Evolutionary conservation across 2,113 vertebrate species (phyloP), one percentile per base, ranked within the genome.

Genomic region (Marmota monax): DNA sequence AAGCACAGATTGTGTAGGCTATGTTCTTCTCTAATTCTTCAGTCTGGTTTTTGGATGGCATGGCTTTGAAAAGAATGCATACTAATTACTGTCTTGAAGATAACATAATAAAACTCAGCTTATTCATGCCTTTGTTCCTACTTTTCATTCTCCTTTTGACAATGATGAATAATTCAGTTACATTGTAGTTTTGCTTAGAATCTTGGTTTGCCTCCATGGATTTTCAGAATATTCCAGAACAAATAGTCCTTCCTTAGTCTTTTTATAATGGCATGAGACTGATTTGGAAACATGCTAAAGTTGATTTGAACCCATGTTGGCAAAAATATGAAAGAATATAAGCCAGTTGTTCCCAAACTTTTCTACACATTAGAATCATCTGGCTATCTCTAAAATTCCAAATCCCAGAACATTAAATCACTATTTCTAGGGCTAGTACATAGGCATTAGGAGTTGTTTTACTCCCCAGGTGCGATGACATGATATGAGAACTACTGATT

Each of bases 151-250:
- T 84, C n/a, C 73, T 95, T 85, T 89, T 58, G 85, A 94, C 70
- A 67, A 48, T 84, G 51, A 77, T 51, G 63, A 76, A 65, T 87
- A 88, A 85, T 94, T 84, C 32, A 84, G 10, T 77, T 92, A 72
- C 37, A 42, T 58, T 79, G 13, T 87, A 74, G 10, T 80, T 97
- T 92, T 84, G 58, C 72, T 92, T 77, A 18, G 48, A 14, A 12
- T 74, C 32, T 91, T 82, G 14, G 90, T 84, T 97, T 92, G 85
- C 82, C 39, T 70, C 53, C 42, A 14, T 86, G 67, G 42, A 92
- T 93, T 96, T 96, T 90, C 9, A 82, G 23, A 77, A 39, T 96
- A 94, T 92, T 92, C 61, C 73, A 92, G 70, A 93, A 80, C 48
- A 88, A 78, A 8, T 5, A 42, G 13, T 76, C 27, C 42, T 95